phyloP scores from a whole-genome alignment of 2,888 invertebrate species.

The Metopia argyrocephala region DNA sequence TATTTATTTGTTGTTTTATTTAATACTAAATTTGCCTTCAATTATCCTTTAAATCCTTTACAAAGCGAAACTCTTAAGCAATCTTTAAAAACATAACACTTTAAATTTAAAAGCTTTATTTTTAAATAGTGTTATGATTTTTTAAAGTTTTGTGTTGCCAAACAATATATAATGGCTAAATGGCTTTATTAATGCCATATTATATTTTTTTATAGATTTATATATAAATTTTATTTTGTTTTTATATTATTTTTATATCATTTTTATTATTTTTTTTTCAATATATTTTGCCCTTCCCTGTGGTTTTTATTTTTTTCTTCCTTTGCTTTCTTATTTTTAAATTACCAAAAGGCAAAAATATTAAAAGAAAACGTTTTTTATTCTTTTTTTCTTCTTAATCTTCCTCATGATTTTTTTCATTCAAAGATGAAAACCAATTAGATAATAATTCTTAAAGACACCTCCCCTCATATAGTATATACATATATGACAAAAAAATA shows the following conservation, averaged over 20 bases:
- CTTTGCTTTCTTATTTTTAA: conserved; percentile 30
- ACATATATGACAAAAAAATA: too few relatives aligned
- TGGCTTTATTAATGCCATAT: conserved; percentile 34
- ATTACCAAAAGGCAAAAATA: conserved; percentile 34
- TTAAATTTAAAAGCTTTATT: neutral
- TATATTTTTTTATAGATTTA: conserved; percentile 15
- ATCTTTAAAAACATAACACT: conserved; percentile 52
- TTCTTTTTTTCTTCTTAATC: conserved; percentile 61
- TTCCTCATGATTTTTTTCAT: conserved; percentile 52
- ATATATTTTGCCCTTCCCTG: conserved; percentile 35
- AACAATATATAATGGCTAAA: conserved; percentile 46
- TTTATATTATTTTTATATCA: neutral
- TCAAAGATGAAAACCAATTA: conserved; percentile 59
- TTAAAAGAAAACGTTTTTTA: conserved; percentile 51
- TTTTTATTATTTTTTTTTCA: conserved; percentile 1
- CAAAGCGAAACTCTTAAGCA: conserved; percentile 35
- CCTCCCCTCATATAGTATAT: conserved; percentile 20
- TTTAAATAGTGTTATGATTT: conserved; percentile 45
- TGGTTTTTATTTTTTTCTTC: conserved; percentile 15
- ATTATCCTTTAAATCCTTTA: conserved; percentile 29
- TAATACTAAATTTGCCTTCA: conserved; percentile 51
- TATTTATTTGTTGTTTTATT: conserved; percentile 68
- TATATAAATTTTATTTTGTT: neutral
- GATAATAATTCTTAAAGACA: conserved; percentile 52
- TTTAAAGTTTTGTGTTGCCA: conserved; percentile 40